phyloP scores from a whole-genome alignment of 2,888 invertebrate genomes.

The Zygothrica quintamaculata region DNA sequence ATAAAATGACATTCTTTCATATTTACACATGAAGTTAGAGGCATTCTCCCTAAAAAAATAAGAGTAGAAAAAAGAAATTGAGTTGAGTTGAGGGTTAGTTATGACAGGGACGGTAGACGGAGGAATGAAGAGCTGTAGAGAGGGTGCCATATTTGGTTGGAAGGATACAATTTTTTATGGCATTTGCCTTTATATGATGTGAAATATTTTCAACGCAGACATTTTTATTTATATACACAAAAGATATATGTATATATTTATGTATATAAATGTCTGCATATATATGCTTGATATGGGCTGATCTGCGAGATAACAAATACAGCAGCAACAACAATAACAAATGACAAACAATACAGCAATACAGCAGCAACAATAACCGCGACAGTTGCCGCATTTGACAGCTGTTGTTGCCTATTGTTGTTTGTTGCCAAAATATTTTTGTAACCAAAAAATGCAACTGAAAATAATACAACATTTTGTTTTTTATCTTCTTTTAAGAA shows the following conservation, averaged over 20 bases:
- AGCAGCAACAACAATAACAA: conserved; percentile 5
- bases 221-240: conserved; percentile 58
- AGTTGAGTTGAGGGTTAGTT: not conserved
- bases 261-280: conserved; percentile 33
- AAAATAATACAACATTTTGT: conserved; percentile 20
- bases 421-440: conserved; percentile 48
- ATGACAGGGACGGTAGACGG: not conserved
- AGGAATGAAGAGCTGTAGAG: not conserved
- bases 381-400: conserved; percentile 50
- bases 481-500: not conserved
- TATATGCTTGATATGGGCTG: conserved; percentile 43
- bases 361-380: not conserved
- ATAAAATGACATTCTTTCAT: conserved; percentile 78
- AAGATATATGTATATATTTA: conserved; percentile 34
- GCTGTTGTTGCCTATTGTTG: conserved; percentile 30
- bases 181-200: conserved; percentile 51
- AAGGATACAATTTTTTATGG: conserved; percentile 54
- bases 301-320: conserved; percentile 36
- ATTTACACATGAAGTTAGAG: conserved; percentile 75
- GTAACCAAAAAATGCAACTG: conserved; percentile 40
- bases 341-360: conserved; percentile 28
- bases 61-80: conserved; percentile 18
- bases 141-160: conserved; percentile 32
- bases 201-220: conserved; percentile 66
- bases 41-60: conserved; percentile 46